Conservation (phyloP, 2,797 vertebrate genomes). For the Protonibea diacanthus region DNA sequence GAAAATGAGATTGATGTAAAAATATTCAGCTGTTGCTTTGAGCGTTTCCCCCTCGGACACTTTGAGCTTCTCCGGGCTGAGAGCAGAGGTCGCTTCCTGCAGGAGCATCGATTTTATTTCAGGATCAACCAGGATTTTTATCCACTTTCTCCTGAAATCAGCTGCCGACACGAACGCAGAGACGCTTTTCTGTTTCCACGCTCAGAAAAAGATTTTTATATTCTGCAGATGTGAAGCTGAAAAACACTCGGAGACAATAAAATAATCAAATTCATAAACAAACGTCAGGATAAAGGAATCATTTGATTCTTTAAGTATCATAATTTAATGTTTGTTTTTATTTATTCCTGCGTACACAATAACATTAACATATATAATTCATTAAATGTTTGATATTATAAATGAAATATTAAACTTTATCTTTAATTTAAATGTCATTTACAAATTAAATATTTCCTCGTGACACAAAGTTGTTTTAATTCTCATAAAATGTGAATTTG, state of each 20-base stretch:
- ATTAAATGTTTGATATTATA: neutral
- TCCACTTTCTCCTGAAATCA: conserved; percentile 29
- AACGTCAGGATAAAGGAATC: neutral
- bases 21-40: conserved; percentile 49
- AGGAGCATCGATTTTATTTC: conserved; percentile 55
- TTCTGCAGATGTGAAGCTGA: neutral
- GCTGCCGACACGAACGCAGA: conserved; percentile 7
- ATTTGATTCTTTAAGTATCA: too few relatives aligned
- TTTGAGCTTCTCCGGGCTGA: conserved; percentile 19
- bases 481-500: neutral
- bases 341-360: neutral
- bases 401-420: neutral
- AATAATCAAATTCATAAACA: neutral
- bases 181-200: neutral
- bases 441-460: neutral
- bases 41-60: conserved; percentile 28
- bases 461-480: neutral
- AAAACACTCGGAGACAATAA: neutral
- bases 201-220: neutral
- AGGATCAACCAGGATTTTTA: conserved; percentile 39
- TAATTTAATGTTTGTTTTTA: neutral
- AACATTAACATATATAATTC: too few relatives aligned
- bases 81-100: conserved; percentile 56
- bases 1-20: conserved; percentile 70
- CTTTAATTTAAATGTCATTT: neutral